Conservation (phyloP, 2,113 vertebrate genomes). For the Pseudolaguvia tuberculata region DNA sequence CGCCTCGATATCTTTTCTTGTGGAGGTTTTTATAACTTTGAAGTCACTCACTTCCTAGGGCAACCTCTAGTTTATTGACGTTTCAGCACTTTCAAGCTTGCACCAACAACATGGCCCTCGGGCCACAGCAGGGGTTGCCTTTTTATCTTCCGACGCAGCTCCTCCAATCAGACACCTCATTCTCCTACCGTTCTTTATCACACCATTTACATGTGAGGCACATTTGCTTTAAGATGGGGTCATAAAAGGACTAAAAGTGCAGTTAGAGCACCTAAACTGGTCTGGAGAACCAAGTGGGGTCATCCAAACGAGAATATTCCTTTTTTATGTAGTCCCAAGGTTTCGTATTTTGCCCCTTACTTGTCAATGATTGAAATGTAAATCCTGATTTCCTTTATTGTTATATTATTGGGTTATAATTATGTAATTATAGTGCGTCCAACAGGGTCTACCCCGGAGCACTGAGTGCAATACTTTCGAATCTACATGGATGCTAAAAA, state of each 20-base stretch:
- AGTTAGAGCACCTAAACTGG: conserved; percentile 48
- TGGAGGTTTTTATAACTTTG: conserved; percentile 13
- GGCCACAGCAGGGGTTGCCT: conserved; percentile 51
- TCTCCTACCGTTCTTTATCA: conserved; percentile 41
- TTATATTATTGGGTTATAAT: neutral
- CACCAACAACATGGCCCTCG: conserved; percentile 27
- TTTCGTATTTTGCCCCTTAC: no score
- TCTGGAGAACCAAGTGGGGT: conserved; percentile 46
- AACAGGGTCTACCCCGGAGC: no score
- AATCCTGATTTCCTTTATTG: neutral
- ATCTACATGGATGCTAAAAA: no score
- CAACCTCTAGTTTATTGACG: conserved; percentile 35
- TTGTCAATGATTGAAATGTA: neutral
- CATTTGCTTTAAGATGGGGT: conserved; percentile 46
- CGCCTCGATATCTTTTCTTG: neutral
- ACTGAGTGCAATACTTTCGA: no score
- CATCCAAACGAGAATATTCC: neutral
- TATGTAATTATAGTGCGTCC: neutral
- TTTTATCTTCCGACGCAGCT: conserved; percentile 47
- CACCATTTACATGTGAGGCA: conserved; percentile 51
- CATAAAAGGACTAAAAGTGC: conserved; percentile 59
- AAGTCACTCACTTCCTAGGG: conserved; percentile 20
- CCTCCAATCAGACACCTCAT: conserved; percentile 40
- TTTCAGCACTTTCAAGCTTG: conserved; percentile 35
- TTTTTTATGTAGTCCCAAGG: neutral